These are phyloP conservation scores for Sphaerophoria rueppellii DNA, from an alignment of 2,888 invertebrate genomes.

Conservation along the genomic window DNA sequence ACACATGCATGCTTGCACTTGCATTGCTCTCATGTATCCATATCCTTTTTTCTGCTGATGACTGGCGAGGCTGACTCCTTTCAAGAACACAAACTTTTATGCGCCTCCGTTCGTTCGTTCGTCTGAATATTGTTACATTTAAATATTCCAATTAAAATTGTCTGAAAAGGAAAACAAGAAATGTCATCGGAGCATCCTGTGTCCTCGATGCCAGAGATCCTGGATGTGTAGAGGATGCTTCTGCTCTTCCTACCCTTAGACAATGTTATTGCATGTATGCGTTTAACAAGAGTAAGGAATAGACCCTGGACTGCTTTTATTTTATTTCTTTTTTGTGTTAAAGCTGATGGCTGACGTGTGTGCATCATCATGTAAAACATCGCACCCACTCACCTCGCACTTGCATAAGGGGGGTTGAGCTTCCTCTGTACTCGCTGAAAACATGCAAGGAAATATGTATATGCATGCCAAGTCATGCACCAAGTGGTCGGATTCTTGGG, in stretches of 20 bases:
- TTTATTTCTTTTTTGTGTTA: constrained; percentile 1
- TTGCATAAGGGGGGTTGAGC: background rate
- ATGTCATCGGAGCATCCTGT: constrained; percentile 58
- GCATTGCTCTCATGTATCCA: background rate
- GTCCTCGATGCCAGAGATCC: constrained; percentile 1
- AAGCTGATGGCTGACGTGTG: constrained; percentile 10
- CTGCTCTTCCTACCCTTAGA: background rate
- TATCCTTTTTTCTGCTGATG: background rate
- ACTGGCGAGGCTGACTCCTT: constrained; percentile 14
- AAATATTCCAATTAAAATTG: constrained; percentile 73
- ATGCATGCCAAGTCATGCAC: constrained; percentile 68
- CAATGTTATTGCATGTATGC: background rate
- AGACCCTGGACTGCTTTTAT: too few relatives aligned
- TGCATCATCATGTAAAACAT: constrained; percentile 40
- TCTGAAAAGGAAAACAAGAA: constrained; percentile 63
- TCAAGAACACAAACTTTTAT: constrained; percentile 30
- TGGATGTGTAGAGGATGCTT: background rate
- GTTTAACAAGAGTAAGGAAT: background rate
- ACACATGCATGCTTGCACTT: constrained; percentile 25
- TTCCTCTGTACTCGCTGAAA: background rate
- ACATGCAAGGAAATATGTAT: constrained; percentile 25
- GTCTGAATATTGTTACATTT: constrained; percentile 51
- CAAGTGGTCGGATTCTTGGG: constrained; percentile 68
- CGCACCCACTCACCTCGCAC: constrained; percentile 6
- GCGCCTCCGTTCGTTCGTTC: constrained; percentile 4